Conservation (phyloP, 2,113 vertebrate species). For the Pomatorhinus ruficollis region DNA sequence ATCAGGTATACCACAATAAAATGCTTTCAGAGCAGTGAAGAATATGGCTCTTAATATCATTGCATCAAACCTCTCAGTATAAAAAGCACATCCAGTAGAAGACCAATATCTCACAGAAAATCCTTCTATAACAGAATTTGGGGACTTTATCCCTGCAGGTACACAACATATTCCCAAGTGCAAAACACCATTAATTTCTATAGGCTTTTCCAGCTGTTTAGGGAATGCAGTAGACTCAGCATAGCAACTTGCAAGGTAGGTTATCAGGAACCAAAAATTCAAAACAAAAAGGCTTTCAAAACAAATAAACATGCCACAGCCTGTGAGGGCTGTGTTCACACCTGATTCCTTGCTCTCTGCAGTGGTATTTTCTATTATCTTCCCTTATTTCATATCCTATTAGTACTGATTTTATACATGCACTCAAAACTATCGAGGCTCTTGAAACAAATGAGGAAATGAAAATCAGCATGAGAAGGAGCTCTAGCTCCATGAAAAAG, state of each 20-base stretch:
- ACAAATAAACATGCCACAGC: neutral
- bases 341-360: neutral
- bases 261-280: neutral
- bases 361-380: neutral
- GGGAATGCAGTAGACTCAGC: neutral
- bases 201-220: neutral
- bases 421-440: neutral
- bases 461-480: constrained; percentile 14
- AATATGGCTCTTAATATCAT: neutral
- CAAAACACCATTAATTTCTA: neutral
- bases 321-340: neutral
- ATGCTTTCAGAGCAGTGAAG: neutral
- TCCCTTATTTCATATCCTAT: neutral
- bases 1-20: neutral
- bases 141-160: neutral
- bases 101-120: neutral
- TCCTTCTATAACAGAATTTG: neutral
- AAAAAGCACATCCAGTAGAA: neutral
- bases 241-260: neutral
- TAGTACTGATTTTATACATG: neutral
- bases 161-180: neutral
- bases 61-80: neutral
- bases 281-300: neutral
- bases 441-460: neutral
- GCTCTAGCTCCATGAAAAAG: neutral